phyloP scores from a whole-genome alignment of 92 coral and sea anemone genomes.

The Porites evermanni region DNA sequence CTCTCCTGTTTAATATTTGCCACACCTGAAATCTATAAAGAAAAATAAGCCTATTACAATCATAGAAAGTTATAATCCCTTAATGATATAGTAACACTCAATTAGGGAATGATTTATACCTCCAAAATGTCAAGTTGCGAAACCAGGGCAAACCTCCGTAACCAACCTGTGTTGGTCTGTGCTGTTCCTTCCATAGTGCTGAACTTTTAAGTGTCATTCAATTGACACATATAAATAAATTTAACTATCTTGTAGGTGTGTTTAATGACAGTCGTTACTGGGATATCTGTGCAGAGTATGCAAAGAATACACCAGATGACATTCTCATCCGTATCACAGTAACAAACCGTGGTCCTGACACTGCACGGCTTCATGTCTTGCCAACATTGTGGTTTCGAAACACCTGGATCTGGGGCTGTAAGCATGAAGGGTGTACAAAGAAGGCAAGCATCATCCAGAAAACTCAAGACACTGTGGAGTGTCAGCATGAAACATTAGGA shows the following conservation, averaged over 20 bases:
- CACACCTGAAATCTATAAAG: too few relatives aligned
- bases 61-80: too few relatives aligned
- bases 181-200: too few relatives aligned
- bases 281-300: constrained; percentile 96
- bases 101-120: too few relatives aligned
- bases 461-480: constrained; percentile 66
- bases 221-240: neutral
- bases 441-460: constrained; percentile 85
- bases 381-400: constrained; percentile 98
- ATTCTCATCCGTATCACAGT: constrained; percentile 89
- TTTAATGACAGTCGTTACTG: constrained; percentile 89
- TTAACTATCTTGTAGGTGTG: constrained; percentile 63
- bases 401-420: constrained; percentile 99
- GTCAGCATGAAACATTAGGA: constrained; percentile 88
- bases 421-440: constrained; percentile 94
- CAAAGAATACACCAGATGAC: constrained; percentile 93
- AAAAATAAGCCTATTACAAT: too few relatives aligned
- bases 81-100: too few relatives aligned
- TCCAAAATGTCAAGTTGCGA: too few relatives aligned
- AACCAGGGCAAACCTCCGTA: too few relatives aligned
- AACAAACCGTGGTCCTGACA: constrained; percentile 91
- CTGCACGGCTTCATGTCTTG: constrained; percentile 84
- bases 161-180: too few relatives aligned
- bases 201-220: too few relatives aligned
- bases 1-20: too few relatives aligned